Base-by-base conservation (phyloP, 2,797 vertebrate genomes). In the Oophaga sylvatica region DNA sequence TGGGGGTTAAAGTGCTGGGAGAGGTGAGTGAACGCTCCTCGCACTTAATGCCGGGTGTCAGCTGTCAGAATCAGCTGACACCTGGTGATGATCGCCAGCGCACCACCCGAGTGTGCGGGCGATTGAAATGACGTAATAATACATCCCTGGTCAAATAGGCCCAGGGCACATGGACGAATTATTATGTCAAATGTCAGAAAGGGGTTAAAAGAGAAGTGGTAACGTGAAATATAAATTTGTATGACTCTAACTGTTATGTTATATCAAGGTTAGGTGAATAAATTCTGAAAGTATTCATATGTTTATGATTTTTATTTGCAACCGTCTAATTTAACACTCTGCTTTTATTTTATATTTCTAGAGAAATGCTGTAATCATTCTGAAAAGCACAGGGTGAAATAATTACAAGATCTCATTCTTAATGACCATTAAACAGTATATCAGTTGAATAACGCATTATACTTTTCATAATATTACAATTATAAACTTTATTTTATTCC, bases 401-500 rank as follows among this genome's bases (percentile, higher is more conserved):
- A 48, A 77, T 20, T 16, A 26, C 13, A 9, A 15, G 45, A 11
- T 26, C 8, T 75, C 41, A 22, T 75, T 75, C 41, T 75, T 20
- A 48, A 9, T 22, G 9, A 41, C 12, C 22, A 15, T 48, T 76
- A 76, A 77, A 26, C 56, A 56, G 56, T 77, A 17, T 77, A 77
- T 77, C 5, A 11, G 41, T 7, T 77, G 13, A 53, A 56, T 56
- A 56, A 56, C 13, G 13, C 22, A 13, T 41, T 75, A 75, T n/a
- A 17, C 11, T 75, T 53, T 75, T 79, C 29, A 79, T 79, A 59
- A 79, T 59, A 17, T 78, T 57, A 59, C 26, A 62, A 60, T 60
- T 8, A 35, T 60, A 80, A n/a, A n/a, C 22, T 20, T n/a, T 13
- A 80, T 59, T 79, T 57, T 60, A 81, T 67, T 65, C 22, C 20